Base-by-base conservation (phyloP, 2,888 invertebrate species). In the Lymantria monacha region DNA sequence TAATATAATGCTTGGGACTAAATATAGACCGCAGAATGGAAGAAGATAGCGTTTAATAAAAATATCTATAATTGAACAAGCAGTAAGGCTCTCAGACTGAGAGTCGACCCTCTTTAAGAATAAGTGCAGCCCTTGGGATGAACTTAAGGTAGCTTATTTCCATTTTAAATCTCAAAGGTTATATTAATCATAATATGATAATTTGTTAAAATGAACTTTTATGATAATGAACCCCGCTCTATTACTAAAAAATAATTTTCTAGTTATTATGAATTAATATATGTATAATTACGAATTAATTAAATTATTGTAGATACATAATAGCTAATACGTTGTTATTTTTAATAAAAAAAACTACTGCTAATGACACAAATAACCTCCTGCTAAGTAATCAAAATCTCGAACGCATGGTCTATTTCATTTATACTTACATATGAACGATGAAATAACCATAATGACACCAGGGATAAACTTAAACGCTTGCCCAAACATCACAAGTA, bases 11-110 rank as follows among this genome's bases (percentile, higher is more conserved):
- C 22, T 22, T 22, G 22, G n/a, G 22, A 22, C 5, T 22, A 22
- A 22, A 22, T 22, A 22, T 72, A 67, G 63, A 62, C 61, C 59
- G 54, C 66, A 59, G 66, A 64, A 59, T 69, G 66, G 69, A 69
- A 66, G 69, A 59, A 67, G 67, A 72, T 67, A 74, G 74, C 80
- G 80, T 74, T 81, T 65, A 64, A 64, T 66, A 66, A 81, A 81
- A 85, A 83, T 78, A 81, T 80, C 77, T 85, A 82, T 86, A 87
- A 87, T 87, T 88, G 85, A 83, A 83, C 80, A 81, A 74, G 75
- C 80, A 81, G 78, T 78, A 81, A 81, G 65, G 79, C 74, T 68
- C 83, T 84, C 75, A 61, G 53, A 66, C 73, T 71, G 70, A 88
- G 87, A 66, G 77, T 74, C 72, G 83, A 88, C 88, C 87, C 87